Conservation (phyloP, 2,797 vertebrate genomes). For the Pteronotus mesoamericanus region DNA sequence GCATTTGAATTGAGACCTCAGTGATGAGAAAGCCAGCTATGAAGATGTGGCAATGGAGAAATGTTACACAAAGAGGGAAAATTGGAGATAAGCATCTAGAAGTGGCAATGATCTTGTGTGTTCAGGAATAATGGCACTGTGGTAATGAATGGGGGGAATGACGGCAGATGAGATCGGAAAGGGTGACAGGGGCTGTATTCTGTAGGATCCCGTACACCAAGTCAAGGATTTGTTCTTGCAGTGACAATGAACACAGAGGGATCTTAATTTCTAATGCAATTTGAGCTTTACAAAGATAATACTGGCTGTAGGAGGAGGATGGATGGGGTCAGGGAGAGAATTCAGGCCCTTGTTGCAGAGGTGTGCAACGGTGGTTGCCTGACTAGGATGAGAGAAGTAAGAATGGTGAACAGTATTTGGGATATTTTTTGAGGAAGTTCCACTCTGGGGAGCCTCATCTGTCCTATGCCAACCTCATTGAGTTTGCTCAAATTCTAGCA, state of each 20-base stretch:
- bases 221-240: neutral
- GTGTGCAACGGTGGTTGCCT: neutral
- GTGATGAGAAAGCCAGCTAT: neutral
- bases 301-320: neutral
- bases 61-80: neutral
- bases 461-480: neutral
- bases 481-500: neutral
- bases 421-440: neutral
- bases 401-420: neutral
- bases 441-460: neutral
- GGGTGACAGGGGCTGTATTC: fast-evolving
- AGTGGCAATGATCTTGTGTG: too few relatives aligned
- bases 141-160: too few relatives aligned
- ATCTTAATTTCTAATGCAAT: neutral
- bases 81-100: neutral
- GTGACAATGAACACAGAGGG: neutral
- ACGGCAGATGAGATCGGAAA: neutral
- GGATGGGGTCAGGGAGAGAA: neutral
- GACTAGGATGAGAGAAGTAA: neutral
- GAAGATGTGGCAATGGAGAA: neutral
- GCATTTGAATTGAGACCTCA: neutral
- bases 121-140: neutral
- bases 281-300: neutral
- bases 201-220: neutral
- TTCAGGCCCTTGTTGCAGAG: neutral